Percentiles rank a stretch among this genome's conserved stretches.
Conservation (phyloP, 2,113 vertebrate genomes). For the Corydoras sp. region DNA sequence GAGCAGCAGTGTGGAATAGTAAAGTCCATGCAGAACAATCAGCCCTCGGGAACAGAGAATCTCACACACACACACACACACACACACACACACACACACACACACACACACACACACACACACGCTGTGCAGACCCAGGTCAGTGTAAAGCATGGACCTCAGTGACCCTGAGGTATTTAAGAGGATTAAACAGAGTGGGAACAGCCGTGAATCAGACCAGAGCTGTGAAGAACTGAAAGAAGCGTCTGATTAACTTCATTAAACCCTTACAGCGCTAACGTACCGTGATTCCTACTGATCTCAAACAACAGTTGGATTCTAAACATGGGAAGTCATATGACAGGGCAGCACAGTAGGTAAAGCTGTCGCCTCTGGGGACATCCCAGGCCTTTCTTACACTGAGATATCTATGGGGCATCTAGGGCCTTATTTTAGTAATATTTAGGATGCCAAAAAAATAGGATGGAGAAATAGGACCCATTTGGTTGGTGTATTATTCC, state of each 20-base stretch:
- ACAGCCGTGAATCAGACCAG: slow-evolving; percentile 5
- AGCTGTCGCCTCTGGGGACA: no score
- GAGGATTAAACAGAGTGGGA: slow-evolving; percentile 6
- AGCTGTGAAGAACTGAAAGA: not conserved
- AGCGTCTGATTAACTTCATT: not conserved
- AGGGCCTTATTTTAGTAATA: no score
- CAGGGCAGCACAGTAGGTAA: no score
- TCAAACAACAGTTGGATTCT: not conserved
- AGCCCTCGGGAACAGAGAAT: slow-evolving; percentile 13
- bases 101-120: not conserved
- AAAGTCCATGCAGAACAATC: slow-evolving; percentile 11
- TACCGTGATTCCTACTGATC: not conserved
- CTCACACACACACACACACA: slow-evolving; percentile 2
- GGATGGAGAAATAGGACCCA: no score
- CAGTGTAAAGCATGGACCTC: slow-evolving; percentile 24
- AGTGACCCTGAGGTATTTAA: slow-evolving; percentile 3
- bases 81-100: slow-evolving; percentile 8
- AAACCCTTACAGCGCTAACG: slow-evolving; percentile 3
- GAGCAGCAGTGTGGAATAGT: slow-evolving; percentile 14
- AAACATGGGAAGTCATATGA: not conserved
- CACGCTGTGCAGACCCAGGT: not conserved
- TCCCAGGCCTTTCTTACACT: no score
- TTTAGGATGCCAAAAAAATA: no score
- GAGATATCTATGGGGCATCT: no score
- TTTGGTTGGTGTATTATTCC: no score